phyloP scores from a whole-genome alignment of 2,797 vertebrate genomes.

The Mus minutoides region DNA sequence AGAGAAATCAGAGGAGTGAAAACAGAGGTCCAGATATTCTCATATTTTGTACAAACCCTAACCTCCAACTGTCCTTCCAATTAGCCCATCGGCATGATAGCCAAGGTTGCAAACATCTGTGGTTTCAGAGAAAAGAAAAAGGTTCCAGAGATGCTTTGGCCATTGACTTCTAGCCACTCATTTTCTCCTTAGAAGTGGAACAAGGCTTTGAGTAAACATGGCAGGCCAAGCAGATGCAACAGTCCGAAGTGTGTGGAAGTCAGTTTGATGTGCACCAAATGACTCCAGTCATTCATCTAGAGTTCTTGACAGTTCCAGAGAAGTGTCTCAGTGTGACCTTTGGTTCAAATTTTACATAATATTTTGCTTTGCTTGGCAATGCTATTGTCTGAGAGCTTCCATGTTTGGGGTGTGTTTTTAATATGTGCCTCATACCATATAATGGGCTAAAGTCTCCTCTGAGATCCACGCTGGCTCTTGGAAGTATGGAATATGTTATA shows the following conservation, averaged over 20 bases:
- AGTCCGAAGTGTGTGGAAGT: constrained; percentile 3
- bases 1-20: not conserved
- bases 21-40: constrained; percentile 16
- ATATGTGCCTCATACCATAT: constrained; percentile 61
- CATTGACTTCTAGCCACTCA: constrained; percentile 66
- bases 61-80: constrained; percentile 45
- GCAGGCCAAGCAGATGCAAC: constrained; percentile 39
- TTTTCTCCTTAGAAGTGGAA: constrained; percentile 61
- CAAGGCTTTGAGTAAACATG: not conserved
- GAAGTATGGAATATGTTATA: constrained; percentile 58
- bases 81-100: constrained; percentile 24
- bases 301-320: not conserved
- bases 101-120: constrained; percentile 67
- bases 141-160: constrained; percentile 54
- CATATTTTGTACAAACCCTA: constrained; percentile 18
- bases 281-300: not conserved
- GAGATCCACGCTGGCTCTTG: constrained; percentile 48
- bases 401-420: constrained; percentile 73
- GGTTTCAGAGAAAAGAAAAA: constrained; percentile 64
- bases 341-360: constrained; percentile 73
- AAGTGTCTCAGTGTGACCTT: constrained; percentile 57
- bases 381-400: constrained; percentile 69
- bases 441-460: constrained; percentile 61
- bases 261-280: constrained; percentile 14
- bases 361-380: constrained; percentile 65